Evolutionary conservation across 1,140 invertebrate species (phyloP).

Genomic region (Drosophila ironensis): DNA sequence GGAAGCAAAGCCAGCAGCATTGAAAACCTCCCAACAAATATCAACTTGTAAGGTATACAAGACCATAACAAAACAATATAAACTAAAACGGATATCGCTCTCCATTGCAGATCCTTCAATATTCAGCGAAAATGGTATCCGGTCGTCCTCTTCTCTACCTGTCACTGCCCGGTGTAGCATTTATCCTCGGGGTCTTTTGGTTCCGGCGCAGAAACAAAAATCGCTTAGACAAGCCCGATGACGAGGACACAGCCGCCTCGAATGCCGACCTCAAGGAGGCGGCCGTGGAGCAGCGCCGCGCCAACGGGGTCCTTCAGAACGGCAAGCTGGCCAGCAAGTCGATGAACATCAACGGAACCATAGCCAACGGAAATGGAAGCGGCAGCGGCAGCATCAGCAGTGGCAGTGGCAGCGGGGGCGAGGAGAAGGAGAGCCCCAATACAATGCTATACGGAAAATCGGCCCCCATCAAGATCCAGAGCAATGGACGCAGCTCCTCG

Average conservation of each 20-base stretch:
- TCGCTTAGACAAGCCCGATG: conserved; percentile 70
- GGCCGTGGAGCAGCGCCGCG: conserved; percentile 30
- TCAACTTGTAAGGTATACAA: background rate
- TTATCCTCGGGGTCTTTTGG: conserved; percentile 81
- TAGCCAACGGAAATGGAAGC: conserved; percentile 24
- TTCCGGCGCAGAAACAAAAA: conserved; percentile 82
- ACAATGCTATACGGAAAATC: conserved; percentile 76
- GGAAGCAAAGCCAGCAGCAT: too few relatives aligned
- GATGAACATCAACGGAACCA: conserved; percentile 58
- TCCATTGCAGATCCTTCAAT: conserved; percentile 70
- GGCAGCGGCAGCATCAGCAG: conserved; percentile 4
- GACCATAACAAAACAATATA: background rate
- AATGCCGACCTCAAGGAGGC: conserved; percentile 20
- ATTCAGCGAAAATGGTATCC: conserved; percentile 82
- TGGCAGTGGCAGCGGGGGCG: conserved; percentile 12
- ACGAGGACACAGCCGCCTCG: conserved; percentile 39
- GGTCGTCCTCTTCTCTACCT: conserved; percentile 81
- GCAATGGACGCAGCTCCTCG: conserved; percentile 63
- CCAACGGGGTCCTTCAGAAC: conserved; percentile 47
- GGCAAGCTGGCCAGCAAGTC: conserved; percentile 59
- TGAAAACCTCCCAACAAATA: too few relatives aligned
- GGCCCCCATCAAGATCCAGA: conserved; percentile 81
- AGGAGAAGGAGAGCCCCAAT: conserved; percentile 64
- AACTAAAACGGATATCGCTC: background rate
- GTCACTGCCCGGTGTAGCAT: conserved; percentile 81